These are phyloP conservation scores for Nomada ferruginata DNA, from an alignment of 2,888 invertebrate genomes.

Conservation along the genomic window DNA sequence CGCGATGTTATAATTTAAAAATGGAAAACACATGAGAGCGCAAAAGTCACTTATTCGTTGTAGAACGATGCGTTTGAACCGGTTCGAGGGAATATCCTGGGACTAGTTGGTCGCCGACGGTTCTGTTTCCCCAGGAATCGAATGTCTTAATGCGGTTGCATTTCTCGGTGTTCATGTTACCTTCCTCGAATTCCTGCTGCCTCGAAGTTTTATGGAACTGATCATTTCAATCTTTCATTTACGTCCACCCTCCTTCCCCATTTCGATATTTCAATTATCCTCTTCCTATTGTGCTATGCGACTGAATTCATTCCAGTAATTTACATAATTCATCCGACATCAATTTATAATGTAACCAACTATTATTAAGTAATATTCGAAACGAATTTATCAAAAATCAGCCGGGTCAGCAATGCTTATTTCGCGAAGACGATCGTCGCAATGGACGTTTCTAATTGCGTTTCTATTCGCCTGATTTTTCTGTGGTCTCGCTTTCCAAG, in stretches of 20 bases:
- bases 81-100: slow-evolving; percentile 35
- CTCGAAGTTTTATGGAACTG: slow-evolving; percentile 11
- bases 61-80: slow-evolving; percentile 50
- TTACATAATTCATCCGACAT: no score
- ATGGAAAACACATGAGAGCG: slow-evolving; percentile 31
- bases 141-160: slow-evolving; percentile 40
- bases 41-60: slow-evolving; percentile 54
- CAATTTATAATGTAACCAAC: no score
- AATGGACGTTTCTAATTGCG: no score
- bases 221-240: slow-evolving; percentile 18
- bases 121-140: slow-evolving; percentile 45
- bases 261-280: slow-evolving; percentile 1
- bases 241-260: background rate
- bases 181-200: slow-evolving; percentile 20
- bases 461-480: slow-evolving; percentile 28
- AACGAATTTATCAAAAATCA: background rate
- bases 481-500: slow-evolving; percentile 34
- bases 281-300: background rate
- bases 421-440: background rate
- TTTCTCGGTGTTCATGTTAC: slow-evolving; percentile 36
- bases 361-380: background rate
- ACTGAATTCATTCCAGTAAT: background rate
- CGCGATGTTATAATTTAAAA: slow-evolving; percentile 31
- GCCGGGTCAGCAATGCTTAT: background rate
- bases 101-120: slow-evolving; percentile 40